A percentile compares a stretch with the other conserved stretches of the same genome.
Conservation (phyloP, 2,797 vertebrate genomes). For the Chaetodon trifasciatus region DNA sequence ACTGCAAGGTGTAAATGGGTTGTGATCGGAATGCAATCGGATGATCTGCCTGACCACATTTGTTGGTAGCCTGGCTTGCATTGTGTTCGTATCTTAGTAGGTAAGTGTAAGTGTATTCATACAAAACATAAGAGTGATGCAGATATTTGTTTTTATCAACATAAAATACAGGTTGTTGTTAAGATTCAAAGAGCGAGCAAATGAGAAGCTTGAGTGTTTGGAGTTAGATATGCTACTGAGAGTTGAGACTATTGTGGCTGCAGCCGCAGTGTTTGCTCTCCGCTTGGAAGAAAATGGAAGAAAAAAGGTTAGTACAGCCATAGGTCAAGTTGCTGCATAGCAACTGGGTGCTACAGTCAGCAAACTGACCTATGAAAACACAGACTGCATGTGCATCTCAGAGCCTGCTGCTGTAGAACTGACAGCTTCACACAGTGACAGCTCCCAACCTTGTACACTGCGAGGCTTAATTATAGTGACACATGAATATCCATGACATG, state of each 20-base stretch:
- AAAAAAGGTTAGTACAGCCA: conserved; percentile 66
- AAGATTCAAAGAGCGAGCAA: not conserved
- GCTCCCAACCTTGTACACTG: conserved; percentile 49
- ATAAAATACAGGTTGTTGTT: too few relatives aligned
- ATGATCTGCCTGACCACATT: too few relatives aligned
- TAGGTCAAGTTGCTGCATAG: conserved; percentile 80
- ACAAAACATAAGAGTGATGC: too few relatives aligned
- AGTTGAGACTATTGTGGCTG: conserved; percentile 23
- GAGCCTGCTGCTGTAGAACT: conserved; percentile 54
- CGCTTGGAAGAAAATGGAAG: conserved; percentile 55
- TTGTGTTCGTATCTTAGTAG: too few relatives aligned
- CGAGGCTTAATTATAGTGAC: conserved; percentile 66
- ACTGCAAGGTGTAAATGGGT: too few relatives aligned
- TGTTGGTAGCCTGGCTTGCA: too few relatives aligned
- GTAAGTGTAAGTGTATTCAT: too few relatives aligned
- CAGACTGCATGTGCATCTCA: conserved; percentile 58
- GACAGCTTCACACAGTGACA: conserved; percentile 53
- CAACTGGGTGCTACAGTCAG: conserved; percentile 75
- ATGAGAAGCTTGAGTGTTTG: not conserved
- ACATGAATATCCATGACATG: conserved; percentile 60
- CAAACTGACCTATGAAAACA: conserved; percentile 78
- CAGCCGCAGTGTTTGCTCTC: conserved; percentile 43
- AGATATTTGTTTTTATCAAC: too few relatives aligned
- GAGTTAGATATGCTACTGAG: conserved; percentile 24
- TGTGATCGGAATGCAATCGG: too few relatives aligned